Conservation (phyloP, 2,113 vertebrate species). For the sheep (Ovis aries) region ARS-UI_Ramb_v3.0 NC_056058.1:39194501-39195000, state of each 20-base stretch:
- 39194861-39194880: neutral
- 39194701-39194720: neutral
- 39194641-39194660: neutral
- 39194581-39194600: neutral
- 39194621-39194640: accelerated
- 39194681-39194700: neutral
- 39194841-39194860: neutral
- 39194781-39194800: neutral
- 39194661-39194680: neutral
- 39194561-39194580: neutral
- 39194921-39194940: neutral
- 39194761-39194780: accelerated
- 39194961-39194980: neutral
- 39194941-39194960: neutral
- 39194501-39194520: neutral
- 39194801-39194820: neutral
- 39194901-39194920: neutral
- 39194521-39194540: neutral
- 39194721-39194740: neutral
- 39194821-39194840: neutral
- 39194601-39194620: neutral
- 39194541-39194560: neutral
- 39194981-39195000: neutral
- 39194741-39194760: neutral
- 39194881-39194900: neutral